Conservation (phyloP, 2,797 vertebrate genomes). For the Naso thynnoides region DNA sequence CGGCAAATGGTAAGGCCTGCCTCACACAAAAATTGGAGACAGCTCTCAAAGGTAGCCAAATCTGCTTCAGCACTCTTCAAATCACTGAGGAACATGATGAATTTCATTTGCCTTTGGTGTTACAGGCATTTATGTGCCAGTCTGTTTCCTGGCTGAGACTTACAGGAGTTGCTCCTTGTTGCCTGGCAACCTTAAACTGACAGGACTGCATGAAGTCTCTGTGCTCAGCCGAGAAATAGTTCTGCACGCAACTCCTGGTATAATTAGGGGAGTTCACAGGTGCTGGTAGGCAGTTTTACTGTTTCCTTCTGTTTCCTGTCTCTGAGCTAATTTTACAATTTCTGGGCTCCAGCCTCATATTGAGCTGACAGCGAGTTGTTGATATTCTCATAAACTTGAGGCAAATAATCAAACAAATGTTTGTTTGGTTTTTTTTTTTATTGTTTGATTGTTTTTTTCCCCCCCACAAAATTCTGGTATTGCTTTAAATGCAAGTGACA, state of each 20-base stretch:
- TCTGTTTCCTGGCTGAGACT: neutral
- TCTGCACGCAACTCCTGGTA: neutral
- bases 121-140: neutral
- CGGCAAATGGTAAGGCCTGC: too few species aligned
- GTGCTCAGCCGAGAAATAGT: neutral
- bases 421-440: neutral
- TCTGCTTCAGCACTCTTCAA: neutral
- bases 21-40: neutral
- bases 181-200: neutral
- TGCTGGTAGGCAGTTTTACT: neutral
- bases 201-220: neutral
- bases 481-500: slow-evolving; percentile 14
- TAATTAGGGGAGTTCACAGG: neutral
- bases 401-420: neutral
- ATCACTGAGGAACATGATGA: neutral
- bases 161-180: neutral
- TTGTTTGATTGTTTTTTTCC: too few species aligned
- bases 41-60: neutral
- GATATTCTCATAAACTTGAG: neutral
- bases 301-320: neutral
- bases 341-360: neutral
- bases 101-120: too few species aligned
- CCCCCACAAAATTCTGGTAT: neutral
- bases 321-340: neutral
- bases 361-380: neutral